phyloP scores from a whole-genome alignment of 2,888 invertebrate genomes.

The Drosophila suboccidentalis region DNA sequence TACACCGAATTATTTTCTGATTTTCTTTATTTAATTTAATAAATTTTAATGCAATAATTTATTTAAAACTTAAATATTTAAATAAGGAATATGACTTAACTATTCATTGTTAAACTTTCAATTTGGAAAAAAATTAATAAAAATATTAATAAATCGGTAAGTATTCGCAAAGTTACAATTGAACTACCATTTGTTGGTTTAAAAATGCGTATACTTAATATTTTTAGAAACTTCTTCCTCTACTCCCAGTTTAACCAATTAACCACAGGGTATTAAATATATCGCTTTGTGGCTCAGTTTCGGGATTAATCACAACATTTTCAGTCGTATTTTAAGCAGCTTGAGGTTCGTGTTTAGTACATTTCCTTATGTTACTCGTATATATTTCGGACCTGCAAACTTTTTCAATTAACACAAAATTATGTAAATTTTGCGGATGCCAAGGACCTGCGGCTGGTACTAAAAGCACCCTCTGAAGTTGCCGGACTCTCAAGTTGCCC shows the following conservation, averaged over 20 bases:
- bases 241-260: background rate
- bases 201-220: background rate
- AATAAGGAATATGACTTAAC: too few species aligned
- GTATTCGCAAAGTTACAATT: too few species aligned
- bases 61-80: too few species aligned
- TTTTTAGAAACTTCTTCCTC: background rate
- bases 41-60: too few species aligned
- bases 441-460: slow-evolving; percentile 25
- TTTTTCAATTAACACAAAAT: slow-evolving; percentile 78
- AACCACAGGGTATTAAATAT: background rate
- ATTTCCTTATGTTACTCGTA: slow-evolving; percentile 19
- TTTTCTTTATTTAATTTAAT: background rate
- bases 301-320: slow-evolving; percentile 69
- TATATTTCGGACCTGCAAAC: slow-evolving; percentile 60
- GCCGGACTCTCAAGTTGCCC: slow-evolving; percentile 36
- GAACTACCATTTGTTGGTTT: too few species aligned
- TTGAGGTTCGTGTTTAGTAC: slow-evolving; percentile 28
- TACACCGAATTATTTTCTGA: background rate
- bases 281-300: slow-evolving; percentile 49
- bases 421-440: slow-evolving; percentile 70
- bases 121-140: too few species aligned
- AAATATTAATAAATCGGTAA: too few species aligned
- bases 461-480: slow-evolving; percentile 4
- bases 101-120: too few species aligned
- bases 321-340: slow-evolving; percentile 66